Base-by-base conservation (phyloP, 37 sponge, comb jelly and placozoan species). In the Ianthella basta region DNA sequence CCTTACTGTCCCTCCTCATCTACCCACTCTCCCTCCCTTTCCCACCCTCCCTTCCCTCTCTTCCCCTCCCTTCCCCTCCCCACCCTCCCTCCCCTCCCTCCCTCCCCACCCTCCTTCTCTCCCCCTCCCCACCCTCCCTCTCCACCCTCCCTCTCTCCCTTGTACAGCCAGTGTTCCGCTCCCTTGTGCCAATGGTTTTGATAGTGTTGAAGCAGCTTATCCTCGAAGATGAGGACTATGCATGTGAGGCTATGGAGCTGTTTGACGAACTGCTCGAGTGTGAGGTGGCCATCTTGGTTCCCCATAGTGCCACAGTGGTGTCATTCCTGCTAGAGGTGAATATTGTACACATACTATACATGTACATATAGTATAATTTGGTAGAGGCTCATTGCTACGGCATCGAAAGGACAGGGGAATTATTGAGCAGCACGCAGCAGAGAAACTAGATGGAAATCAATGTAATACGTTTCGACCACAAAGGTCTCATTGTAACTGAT, bases 161-260 rank as follows among this genome's bases (percentile, higher is more conserved):
- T 37, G 0, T 60, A 4, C 80, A 95, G 95, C 39, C 39, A 4
- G 2, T 35, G n/a, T 95, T 95, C 80, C 87, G 61, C 3, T 4
- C 67, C 13, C 82, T 95, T 32, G 80, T 95, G 36, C 92, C 95
- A 53, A 72, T 86, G 57, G 77, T 87, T 6, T 82, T 91, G 74
- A 16, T 70, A 12, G 90, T 87, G 30, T 40, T 90, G 1, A 75
- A 75, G 68, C 37, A 32, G 18, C 78, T 95, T 41, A 78, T 91
- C 6, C 41, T 29, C 1, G 65, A 79, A 24, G 92, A 92, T 80
- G 92, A 91, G 93, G 94, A 93, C 35, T 83, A 95, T 20, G 99
- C 99, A 1, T 90, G 89, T 72, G 95, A 96, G n/a, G 97, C 93
- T 20, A 92, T 98, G 95, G 99, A 98, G 61, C 79, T 98, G 83